phyloP scores from a whole-genome alignment of 1,140 invertebrate species.

The Micrasema longulum region DNA sequence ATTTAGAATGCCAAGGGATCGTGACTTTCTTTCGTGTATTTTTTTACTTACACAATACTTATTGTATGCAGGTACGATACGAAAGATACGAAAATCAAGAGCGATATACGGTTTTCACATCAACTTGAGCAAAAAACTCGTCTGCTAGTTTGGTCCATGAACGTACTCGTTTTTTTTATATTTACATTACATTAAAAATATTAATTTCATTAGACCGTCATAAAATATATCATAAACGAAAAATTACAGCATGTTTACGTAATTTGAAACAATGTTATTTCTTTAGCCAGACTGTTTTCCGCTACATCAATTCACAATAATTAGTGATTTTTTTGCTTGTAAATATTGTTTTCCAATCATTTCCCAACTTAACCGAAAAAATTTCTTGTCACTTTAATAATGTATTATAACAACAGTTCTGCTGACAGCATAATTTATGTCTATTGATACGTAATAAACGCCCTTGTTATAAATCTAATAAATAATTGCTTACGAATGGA shows the following conservation, averaged over 20 bases:
- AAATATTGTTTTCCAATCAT: constrained; percentile 41
- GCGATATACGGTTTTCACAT: too few species aligned
- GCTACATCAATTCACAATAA: constrained; percentile 47
- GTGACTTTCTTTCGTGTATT: background rate
- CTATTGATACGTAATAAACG: constrained; percentile 14
- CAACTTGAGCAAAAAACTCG: too few species aligned
- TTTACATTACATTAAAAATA: too few species aligned
- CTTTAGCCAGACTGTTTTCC: constrained; percentile 37
- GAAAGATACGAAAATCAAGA: too few species aligned
- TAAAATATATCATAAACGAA: too few species aligned
- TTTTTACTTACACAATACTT: too few species aligned
- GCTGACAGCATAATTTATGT: constrained; percentile 4
- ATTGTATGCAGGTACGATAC: too few species aligned
- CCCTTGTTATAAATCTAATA: constrained; percentile 24
- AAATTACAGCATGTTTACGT: constrained; percentile 34
- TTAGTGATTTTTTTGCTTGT: too few species aligned
- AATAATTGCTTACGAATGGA: constrained; percentile 16
- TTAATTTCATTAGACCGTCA: too few species aligned
- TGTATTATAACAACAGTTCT: background rate
- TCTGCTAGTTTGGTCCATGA: too few species aligned
- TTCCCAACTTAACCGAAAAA: background rate
- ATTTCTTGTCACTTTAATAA: background rate
- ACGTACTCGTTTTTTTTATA: too few species aligned
- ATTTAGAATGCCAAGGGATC: too few species aligned
- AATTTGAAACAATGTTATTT: constrained; percentile 24